Percentiles rank a stretch among this genome's conserved stretches.
phyloP scores from a whole-genome alignment of 2,113 vertebrate genomes.

The Perognathus longimembris region DNA sequence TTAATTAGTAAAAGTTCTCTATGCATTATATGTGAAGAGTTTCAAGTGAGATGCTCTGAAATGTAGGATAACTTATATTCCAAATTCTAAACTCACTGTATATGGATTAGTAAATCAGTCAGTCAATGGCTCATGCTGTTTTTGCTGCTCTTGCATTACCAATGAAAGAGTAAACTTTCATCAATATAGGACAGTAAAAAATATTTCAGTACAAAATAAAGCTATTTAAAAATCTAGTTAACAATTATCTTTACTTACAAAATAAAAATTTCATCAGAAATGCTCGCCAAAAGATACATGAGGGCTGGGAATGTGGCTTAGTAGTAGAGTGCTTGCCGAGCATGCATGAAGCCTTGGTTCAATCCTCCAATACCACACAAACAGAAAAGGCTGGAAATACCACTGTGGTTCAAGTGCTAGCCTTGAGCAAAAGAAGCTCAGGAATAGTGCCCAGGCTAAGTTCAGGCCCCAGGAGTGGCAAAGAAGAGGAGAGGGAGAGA shows the following conservation, averaged over 20 bases:
- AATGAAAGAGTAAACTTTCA: neutral
- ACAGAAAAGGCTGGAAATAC: too few relatives aligned
- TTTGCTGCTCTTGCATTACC: neutral
- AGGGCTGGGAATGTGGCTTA: too few relatives aligned
- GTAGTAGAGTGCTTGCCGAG: too few relatives aligned
- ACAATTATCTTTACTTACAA: constrained; percentile 32
- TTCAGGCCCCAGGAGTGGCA: too few relatives aligned
- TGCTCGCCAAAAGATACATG: constrained; percentile 7
- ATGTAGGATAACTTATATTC: neutral
- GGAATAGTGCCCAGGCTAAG: too few relatives aligned
- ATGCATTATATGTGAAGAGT: neutral
- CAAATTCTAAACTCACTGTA: constrained; percentile 61
- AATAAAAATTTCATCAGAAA: constrained; percentile 5
- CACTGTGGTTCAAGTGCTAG: too few relatives aligned
- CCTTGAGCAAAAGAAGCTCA: too few relatives aligned
- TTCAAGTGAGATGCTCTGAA: constrained; percentile 55
- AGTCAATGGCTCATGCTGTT: neutral
- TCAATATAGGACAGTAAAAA: constrained; percentile 56
- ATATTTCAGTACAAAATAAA: constrained; percentile 63
- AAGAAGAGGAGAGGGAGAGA: too few relatives aligned
- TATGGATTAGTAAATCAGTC: neutral
- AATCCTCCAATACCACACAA: too few relatives aligned
- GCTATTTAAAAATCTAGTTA: constrained; percentile 56
- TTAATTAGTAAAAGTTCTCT: neutral
- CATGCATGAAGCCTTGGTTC: too few relatives aligned